Evolutionary conservation across 35 echinoderm and acorn worm genomes (phyloP).

Genomic region (Acanthaster planci): DNA sequence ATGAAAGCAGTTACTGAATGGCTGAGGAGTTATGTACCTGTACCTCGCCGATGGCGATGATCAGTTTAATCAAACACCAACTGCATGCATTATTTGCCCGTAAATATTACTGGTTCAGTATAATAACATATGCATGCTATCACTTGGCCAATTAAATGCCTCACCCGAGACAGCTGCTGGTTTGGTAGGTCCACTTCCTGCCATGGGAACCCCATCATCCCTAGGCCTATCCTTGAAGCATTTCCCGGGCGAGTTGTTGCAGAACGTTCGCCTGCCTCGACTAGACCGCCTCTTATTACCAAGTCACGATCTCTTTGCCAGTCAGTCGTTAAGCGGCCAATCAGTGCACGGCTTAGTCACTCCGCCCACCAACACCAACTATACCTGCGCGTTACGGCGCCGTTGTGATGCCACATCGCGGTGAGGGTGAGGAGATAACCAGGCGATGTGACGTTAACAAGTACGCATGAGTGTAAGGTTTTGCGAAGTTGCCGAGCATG

Average conservation of each 20-base stretch:
- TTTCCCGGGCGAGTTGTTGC: not conserved
- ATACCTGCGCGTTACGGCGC: not conserved
- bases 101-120: not conserved
- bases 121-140: not conserved
- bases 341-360: not conserved
- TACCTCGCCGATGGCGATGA: no score
- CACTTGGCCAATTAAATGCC: not conserved
- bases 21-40: no score
- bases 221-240: not conserved
- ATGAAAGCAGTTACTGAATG: no score
- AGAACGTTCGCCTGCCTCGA: not conserved
- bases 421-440: not conserved
- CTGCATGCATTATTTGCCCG: not conserved
- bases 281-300: not conserved
- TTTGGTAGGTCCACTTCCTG: not conserved
- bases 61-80: no score
- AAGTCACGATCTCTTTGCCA: not conserved
- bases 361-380: conserved; percentile 3
- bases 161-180: not conserved
- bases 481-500: not conserved
- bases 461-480: not conserved
- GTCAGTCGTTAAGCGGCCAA: not conserved
- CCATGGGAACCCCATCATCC: not conserved
- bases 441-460: not conserved
- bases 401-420: not conserved